phyloP scores from a whole-genome alignment of 2,113 vertebrate species.

The Cochlearius cochlearius region DNA sequence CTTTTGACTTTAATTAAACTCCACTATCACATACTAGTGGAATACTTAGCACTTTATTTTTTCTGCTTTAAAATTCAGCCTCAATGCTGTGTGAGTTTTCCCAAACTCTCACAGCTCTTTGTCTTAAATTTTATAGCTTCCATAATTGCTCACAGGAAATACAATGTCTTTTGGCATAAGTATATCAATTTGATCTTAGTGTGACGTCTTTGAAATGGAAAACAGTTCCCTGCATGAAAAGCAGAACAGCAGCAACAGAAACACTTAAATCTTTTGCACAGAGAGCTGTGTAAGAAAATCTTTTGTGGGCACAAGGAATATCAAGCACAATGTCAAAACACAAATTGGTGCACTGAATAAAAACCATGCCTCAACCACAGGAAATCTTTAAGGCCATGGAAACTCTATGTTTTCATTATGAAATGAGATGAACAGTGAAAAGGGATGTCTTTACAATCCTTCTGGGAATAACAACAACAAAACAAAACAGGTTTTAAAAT shows the following conservation, averaged over 20 bases:
- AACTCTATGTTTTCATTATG: not conserved
- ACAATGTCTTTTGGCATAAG: not conserved
- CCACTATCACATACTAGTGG: not conserved
- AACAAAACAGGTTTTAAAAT: not conserved
- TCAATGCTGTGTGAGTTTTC: not conserved
- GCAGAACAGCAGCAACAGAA: not conserved
- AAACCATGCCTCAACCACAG: not conserved
- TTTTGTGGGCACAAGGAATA: not conserved
- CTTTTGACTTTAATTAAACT: not conserved
- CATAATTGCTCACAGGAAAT: not conserved
- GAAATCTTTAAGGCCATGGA: not conserved
- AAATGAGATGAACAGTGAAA: not conserved
- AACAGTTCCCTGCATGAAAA: not conserved
- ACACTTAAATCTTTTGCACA: not conserved
- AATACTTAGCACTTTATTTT: not conserved
- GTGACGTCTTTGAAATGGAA: not conserved
- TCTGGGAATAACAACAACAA: not conserved
- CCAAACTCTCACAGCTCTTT: not conserved
- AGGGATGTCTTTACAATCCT: not conserved
- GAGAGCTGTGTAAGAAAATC: not conserved
- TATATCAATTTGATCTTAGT: not conserved
- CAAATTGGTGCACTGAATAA: not conserved
- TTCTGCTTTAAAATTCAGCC: not conserved
- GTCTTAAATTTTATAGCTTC: not conserved
- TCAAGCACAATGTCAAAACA: not conserved